Evolutionary conservation across 2,797 vertebrate genomes (phyloP).

Genomic region (Leptatherina wallacei): DNA sequence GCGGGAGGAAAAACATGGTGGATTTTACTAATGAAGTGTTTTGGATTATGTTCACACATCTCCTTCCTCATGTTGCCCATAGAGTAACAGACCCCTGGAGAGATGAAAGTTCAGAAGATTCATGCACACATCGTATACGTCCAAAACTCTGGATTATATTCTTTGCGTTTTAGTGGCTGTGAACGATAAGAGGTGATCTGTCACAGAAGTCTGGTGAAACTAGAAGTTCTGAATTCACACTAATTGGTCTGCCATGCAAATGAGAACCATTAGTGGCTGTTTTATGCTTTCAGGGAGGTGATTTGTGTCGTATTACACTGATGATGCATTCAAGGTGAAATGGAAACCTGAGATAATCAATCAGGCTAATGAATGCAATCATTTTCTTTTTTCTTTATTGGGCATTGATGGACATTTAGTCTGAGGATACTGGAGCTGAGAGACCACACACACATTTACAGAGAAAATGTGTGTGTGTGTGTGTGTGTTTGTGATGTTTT

Average conservation of each 20-base stretch:
- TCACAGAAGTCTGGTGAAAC: conserved; percentile 28
- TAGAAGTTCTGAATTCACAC: conserved; percentile 21
- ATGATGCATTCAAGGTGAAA: conserved; percentile 39
- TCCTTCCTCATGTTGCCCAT: conserved; percentile 4
- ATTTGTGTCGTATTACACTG: conserved; percentile 38
- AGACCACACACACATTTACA: not conserved
- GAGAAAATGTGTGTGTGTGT: not conserved
- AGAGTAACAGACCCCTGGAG: conserved; percentile 41
- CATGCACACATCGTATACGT: conserved; percentile 41
- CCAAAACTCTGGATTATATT: conserved; percentile 24
- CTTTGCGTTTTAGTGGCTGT: conserved; percentile 18
- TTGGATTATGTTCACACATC: conserved; percentile 20
- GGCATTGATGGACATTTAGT: not conserved
- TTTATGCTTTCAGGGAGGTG: conserved; percentile 20
- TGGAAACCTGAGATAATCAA: conserved; percentile 31
- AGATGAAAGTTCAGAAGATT: conserved; percentile 29
- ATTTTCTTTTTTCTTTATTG: conserved; percentile 12
- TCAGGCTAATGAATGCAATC: conserved; percentile 34
- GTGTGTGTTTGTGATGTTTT: not conserved
- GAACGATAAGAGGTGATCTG: conserved; percentile 22
- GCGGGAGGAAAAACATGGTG: conserved; percentile 22
- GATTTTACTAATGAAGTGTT: conserved; percentile 39
- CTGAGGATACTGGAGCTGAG: conserved; percentile 17
- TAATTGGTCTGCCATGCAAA: conserved; percentile 49
- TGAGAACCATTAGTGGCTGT: conserved; percentile 20